Percentiles rank a stretch among this genome's conserved stretches.
Evolutionary conservation across 2,888 invertebrate genomes (phyloP).

Genomic region (Acanthacorydalis orientalis): DNA sequence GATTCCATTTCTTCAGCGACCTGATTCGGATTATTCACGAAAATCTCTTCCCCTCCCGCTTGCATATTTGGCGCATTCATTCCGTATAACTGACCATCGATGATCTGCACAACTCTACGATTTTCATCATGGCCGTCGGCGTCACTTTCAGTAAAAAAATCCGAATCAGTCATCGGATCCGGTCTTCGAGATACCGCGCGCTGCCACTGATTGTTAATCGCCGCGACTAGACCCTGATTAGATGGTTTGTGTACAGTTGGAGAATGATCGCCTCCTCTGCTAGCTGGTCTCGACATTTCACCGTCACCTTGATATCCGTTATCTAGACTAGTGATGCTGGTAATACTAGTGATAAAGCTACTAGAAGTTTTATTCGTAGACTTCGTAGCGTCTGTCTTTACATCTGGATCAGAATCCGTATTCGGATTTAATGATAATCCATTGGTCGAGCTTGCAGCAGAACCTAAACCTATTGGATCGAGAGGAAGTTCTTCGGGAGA

Average conservation of each 20-base stretch:
- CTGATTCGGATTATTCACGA: constrained; percentile 23
- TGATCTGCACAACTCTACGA: constrained; percentile 65
- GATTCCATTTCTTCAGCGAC: constrained; percentile 70
- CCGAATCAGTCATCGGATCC: constrained; percentile 82
- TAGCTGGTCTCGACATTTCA: constrained; percentile 75
- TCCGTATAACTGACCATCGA: constrained; percentile 79
- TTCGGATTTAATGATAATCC: constrained; percentile 11
- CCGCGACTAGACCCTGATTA: constrained; percentile 23
- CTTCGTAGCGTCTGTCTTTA: constrained; percentile 41
- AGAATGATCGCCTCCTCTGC: constrained; percentile 63
- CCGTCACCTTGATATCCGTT: constrained; percentile 90
- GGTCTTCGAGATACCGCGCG: constrained; percentile 46
- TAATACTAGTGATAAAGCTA: constrained; percentile 72
- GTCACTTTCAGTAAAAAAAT: constrained; percentile 81
- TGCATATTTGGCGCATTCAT: constrained; percentile 37
- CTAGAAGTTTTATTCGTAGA: constrained; percentile 48
- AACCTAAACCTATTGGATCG: constrained; percentile 50
- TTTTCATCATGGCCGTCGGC: constrained; percentile 69
- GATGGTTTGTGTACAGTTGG: constrained; percentile 34
- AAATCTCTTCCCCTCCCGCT: constrained; percentile 28
- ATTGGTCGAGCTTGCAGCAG: constrained; percentile 30
- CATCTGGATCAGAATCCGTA: constrained; percentile 18
- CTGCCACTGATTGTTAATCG: constrained; percentile 36
- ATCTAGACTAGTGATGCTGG: constrained; percentile 82
- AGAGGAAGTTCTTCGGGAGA: constrained; percentile 73